These are phyloP conservation scores for Entelurus aequoreus DNA, from an alignment of 2,113 vertebrate genomes.

Conservation along the genomic window DNA sequence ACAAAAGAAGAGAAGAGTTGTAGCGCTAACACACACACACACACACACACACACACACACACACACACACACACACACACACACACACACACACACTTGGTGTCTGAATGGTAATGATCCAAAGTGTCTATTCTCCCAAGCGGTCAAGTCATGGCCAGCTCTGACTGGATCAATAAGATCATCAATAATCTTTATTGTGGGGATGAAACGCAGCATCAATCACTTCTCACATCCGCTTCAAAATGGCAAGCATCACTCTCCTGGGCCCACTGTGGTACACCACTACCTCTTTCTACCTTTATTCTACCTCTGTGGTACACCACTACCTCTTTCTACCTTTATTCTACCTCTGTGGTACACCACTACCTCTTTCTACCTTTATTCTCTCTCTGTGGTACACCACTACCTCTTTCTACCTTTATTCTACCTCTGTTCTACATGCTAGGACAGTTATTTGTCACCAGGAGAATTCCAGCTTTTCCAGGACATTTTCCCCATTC, in stretches of 20 bases:
- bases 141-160: slow-evolving; percentile 67
- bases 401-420: slow-evolving; percentile 17
- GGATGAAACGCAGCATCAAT: slow-evolving; percentile 71
- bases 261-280: slow-evolving; percentile 21
- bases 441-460: no score
- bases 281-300: no score
- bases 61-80: slow-evolving; percentile 20
- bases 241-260: slow-evolving; percentile 49
- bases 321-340: no score
- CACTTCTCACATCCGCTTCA: slow-evolving; percentile 62
- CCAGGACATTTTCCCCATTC: no score
- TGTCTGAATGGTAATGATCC: slow-evolving; percentile 65
- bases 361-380: no score
- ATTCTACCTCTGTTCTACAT: slow-evolving; percentile 1
- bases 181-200: slow-evolving; percentile 74
- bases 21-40: slow-evolving; percentile 53
- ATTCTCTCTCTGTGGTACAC: background rate
- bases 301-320: no score
- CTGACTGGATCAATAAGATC: slow-evolving; percentile 65
- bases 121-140: slow-evolving; percentile 59
- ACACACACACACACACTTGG: slow-evolving; percentile 33
- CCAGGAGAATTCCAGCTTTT: no score
- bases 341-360: no score
- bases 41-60: slow-evolving; percentile 20
- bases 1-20: slow-evolving; percentile 39